Conservation (phyloP, 2,797 vertebrate genomes). For the Bradypus variegatus region DNA sequence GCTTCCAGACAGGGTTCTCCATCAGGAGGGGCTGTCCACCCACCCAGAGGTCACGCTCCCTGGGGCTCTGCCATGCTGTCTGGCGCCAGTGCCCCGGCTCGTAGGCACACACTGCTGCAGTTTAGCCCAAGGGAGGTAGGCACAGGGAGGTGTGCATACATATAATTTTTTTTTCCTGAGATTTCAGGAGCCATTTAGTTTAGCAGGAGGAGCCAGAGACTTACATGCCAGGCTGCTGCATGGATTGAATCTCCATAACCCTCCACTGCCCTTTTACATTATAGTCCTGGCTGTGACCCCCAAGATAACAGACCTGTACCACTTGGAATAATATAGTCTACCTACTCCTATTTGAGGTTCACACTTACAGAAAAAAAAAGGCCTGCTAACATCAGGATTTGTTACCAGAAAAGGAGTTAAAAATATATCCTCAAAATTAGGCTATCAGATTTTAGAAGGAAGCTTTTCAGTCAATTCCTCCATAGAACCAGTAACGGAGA, state of each 20-base stretch:
- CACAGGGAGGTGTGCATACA: background rate
- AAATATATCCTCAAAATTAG: background rate
- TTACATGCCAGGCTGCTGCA: accelerated
- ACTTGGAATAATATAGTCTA: background rate
- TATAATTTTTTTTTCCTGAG: background rate
- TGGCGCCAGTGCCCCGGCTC: background rate
- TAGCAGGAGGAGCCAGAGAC: background rate
- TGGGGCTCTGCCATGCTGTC: no score
- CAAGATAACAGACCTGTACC: background rate
- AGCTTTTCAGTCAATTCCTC: background rate
- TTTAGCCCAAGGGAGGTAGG: background rate
- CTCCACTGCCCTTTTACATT: accelerated
- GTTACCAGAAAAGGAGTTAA: background rate
- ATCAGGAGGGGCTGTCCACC: background rate
- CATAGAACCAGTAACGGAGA: background rate
- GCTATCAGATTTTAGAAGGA: background rate
- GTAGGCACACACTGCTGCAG: background rate
- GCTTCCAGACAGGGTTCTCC: accelerated
- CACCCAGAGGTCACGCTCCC: background rate
- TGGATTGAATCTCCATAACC: background rate
- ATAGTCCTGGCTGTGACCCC: background rate
- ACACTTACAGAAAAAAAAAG: background rate
- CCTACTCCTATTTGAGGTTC: background rate
- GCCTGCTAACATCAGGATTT: background rate
- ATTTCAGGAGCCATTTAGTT: background rate